Percentiles rank a stretch among this genome's conserved stretches.
Evolutionary conservation across 2,113 vertebrate species (phyloP).

Genomic region (Crocuta crocuta): DNA sequence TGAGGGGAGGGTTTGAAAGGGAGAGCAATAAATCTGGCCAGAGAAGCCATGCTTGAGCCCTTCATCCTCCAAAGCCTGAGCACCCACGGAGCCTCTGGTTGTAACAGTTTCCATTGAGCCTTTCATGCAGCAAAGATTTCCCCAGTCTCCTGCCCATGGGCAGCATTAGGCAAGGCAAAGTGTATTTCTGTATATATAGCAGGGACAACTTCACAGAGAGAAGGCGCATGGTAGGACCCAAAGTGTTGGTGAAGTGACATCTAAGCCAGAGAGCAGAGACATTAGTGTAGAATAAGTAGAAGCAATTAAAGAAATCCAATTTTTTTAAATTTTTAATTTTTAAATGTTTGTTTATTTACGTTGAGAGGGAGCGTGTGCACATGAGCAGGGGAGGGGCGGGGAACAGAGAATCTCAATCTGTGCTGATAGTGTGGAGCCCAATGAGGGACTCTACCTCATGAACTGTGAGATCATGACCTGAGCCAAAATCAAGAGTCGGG

Average conservation of each 20-base stretch:
- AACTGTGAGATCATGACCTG: too few relatives aligned
- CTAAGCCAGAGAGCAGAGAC: neutral
- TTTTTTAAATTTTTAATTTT: neutral
- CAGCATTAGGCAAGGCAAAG: neutral
- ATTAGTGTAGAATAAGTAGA: neutral
- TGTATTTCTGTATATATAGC: neutral
- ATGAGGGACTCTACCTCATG: too few relatives aligned
- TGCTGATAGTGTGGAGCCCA: too few relatives aligned
- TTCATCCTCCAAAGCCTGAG: neutral
- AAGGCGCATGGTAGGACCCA: neutral
- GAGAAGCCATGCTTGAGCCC: slow-evolving; percentile 31
- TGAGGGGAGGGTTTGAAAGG: slow-evolving; percentile 24
- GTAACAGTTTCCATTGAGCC: neutral
- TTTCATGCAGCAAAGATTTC: slow-evolving; percentile 22
- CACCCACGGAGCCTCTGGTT: neutral
- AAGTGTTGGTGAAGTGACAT: neutral
- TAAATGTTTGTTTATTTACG: too few relatives aligned
- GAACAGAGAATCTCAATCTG: too few relatives aligned
- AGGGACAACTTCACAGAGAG: neutral
- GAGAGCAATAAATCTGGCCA: slow-evolving; percentile 59
- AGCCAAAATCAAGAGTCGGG: too few relatives aligned
- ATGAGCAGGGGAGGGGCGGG: too few relatives aligned
- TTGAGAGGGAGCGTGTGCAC: too few relatives aligned
- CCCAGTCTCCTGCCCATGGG: neutral
- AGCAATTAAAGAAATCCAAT: neutral